Evolutionary conservation across 1,140 invertebrate species (phyloP), one percentile per base, ranked within the genome.

Genomic region (Caenorhabditis inopinata): DNA sequence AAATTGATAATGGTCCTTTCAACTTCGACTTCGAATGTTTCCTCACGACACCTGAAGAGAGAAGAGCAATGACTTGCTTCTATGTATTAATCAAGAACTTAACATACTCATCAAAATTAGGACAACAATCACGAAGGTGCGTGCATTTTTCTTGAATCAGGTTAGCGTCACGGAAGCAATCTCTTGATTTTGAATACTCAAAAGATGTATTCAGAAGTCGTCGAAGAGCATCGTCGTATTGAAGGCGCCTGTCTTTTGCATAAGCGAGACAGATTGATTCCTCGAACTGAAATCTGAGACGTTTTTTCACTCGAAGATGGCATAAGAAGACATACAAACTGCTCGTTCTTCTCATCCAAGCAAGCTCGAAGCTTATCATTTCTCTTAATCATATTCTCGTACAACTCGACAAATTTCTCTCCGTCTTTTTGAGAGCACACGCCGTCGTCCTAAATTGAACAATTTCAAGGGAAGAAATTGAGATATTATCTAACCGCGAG

Each of bases 151-250:
- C 80, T 51, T 81, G 80, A 18, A 81, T 81, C 27, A 77, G 1
- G 45, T 81, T 81, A 11, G 80, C 80, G 45, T 81, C 80, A 32
- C 78, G 74, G 46, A 78, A 81, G 45, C 80, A 81, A 29, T 76
- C 29, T 23, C 27, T 12, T 11, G 74, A 53, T 21, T 68, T 51
- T 12, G 51, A 45, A 45, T 81, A 81, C 7, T 76, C 62, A 29
- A 35, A 68, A 1, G 58, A 68, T 29, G 58, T 76, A 25, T 45
- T 49, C 1, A 77, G 62, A 35, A 81, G 77, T 11, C 80, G 48
- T 27, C 32, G 49, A 21, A 81, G 51, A 1, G 76, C 35, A 35
- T 29, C 21, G 12, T 77, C 62, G 42, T 78, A 81, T n/a, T 42
- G n/a, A 14, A 38, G 27, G 16, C 45, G 46, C 4, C 23, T 23